Base-by-base conservation (phyloP, 1,140 invertebrate species). In the Diachasmimorpha longicaudata region DNA sequence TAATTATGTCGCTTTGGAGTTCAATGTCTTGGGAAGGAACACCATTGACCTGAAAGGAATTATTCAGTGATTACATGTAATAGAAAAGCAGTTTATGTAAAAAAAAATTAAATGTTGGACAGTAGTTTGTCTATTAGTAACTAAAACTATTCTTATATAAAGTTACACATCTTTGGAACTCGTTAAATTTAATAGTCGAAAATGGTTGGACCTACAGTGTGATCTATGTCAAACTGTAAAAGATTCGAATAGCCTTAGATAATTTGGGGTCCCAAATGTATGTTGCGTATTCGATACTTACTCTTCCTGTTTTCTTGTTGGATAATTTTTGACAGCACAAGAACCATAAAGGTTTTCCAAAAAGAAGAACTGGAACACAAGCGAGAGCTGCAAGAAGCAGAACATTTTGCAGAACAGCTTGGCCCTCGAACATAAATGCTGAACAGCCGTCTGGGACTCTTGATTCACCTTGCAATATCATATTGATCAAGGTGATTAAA, bases 311-410 rank as follows among this genome's bases (percentile, higher is more conserved):
- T 31, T 68, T 69, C 14, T 23, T 39, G 4, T 23, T 39, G 0
- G 70, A 23, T 0, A 66, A 76, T 66, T 72, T 77, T 63, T 71
- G 83, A 19, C 74, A 83, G 79, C 46, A 81, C 25, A 87, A 83
- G n/a, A 95, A 87, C 78, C 94, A 93, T 25, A 98, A 84, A 0
- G 98, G 98, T 89, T 98, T 99, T 5, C 95, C 95, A 4, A 98
- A 87, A 74, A 99, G 90, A 95, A 99, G 95, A 83, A 97, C 93
- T 0, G 98, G 98, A 37, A 99, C 93, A 85, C 97, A 98, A 31
- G 94, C 79, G 0, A 98, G 79, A 0, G 94, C 96, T 2, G 95
- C 75, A 4, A 95, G 82, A 2, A 98, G 92, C 66, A 97, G 93
- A 42, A 93, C 86, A 23, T 89, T 89, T 86, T 99, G 96, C 23